These are phyloP conservation scores for Syngnathus floridae DNA, from an alignment of 2,113 vertebrate genomes.

Conservation along the genomic window DNA sequence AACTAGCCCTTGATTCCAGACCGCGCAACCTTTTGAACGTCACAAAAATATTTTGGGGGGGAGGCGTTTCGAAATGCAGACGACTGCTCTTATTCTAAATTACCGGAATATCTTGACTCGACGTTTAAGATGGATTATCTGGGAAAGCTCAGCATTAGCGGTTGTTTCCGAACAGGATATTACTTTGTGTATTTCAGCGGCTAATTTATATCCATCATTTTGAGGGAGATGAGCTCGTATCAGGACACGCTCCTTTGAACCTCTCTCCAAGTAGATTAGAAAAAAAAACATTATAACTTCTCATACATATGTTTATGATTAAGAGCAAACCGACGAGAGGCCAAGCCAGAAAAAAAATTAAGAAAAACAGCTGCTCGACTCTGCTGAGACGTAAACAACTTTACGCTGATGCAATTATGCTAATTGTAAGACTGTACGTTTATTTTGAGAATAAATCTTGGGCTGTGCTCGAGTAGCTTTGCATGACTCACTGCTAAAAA, in stretches of 20 bases:
- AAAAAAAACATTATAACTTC: slow-evolving; percentile 14
- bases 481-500: neutral
- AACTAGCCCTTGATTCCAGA: slow-evolving; percentile 30
- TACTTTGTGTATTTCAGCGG: slow-evolving; percentile 12
- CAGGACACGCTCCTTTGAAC: slow-evolving; percentile 22
- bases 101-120: slow-evolving; percentile 14
- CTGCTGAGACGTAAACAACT: neutral
- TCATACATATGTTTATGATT: slow-evolving; percentile 28
- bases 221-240: slow-evolving; percentile 19
- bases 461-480: neutral
- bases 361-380: slow-evolving; percentile 20
- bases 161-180: slow-evolving; percentile 28
- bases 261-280: slow-evolving; percentile 25
- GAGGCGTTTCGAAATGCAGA: slow-evolving; percentile 21
- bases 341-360: slow-evolving; percentile 8
- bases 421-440: neutral
- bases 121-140: slow-evolving; percentile 29
- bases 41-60: slow-evolving; percentile 23
- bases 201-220: slow-evolving; percentile 17
- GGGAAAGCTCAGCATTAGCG: slow-evolving; percentile 24
- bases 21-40: slow-evolving; percentile 21
- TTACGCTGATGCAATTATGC: neutral
- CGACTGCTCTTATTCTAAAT: slow-evolving; percentile 31
- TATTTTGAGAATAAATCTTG: slow-evolving; percentile 1
- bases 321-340: slow-evolving; percentile 10